phyloP scores from a whole-genome alignment of 2,113 vertebrate genomes.

The Xiphophorus couchianus region DNA sequence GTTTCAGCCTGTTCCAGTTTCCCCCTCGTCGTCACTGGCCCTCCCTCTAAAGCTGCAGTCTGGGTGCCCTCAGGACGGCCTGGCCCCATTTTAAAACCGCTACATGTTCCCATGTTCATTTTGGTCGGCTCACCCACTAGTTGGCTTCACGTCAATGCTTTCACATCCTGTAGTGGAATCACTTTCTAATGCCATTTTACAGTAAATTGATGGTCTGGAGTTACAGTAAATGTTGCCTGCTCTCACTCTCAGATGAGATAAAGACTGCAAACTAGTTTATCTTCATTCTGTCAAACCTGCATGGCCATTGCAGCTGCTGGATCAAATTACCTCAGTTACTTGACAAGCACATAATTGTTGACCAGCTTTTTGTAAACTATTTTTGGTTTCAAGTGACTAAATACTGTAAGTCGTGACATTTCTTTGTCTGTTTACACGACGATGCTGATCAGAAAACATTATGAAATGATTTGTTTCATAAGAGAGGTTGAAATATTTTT shows the following conservation, averaged over 20 bases:
- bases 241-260: background rate
- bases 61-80: background rate
- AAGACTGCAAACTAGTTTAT: background rate
- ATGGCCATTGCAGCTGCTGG: background rate
- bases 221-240: too few relatives aligned
- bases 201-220: too few relatives aligned
- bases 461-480: too few relatives aligned
- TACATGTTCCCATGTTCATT: too few relatives aligned
- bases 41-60: background rate
- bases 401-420: too few relatives aligned
- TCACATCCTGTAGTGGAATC: too few relatives aligned
- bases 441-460: too few relatives aligned
- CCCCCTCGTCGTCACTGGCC: background rate
- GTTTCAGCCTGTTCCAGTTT: background rate
- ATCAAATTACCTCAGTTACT: constrained; percentile 8
- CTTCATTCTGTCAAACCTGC: background rate
- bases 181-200: too few relatives aligned
- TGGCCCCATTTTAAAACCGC: background rate
- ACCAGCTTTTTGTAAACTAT: background rate
- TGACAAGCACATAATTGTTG: background rate
- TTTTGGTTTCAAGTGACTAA: background rate
- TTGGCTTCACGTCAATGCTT: too few relatives aligned
- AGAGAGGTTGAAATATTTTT: too few relatives aligned
- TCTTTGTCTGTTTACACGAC: too few relatives aligned
- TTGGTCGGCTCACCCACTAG: too few relatives aligned